Conservation (phyloP, 2,797 vertebrate genomes). For the Micromesistius poutassou region DNA sequence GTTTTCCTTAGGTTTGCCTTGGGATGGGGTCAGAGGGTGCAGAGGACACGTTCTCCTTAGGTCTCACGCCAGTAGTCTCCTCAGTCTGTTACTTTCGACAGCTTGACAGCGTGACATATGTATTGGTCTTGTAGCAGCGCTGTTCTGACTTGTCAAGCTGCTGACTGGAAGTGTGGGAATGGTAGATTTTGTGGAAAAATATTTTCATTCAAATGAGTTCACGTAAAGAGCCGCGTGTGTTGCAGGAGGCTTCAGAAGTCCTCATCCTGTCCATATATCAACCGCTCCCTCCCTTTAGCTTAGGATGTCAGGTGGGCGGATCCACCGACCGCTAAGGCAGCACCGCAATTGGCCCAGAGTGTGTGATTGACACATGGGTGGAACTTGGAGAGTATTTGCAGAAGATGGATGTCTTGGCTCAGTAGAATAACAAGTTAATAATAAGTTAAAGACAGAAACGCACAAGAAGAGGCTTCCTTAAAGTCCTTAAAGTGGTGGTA, state of each 20-base stretch:
- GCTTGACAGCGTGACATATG: constrained; percentile 23
- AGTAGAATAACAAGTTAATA: neutral
- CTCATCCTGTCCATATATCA: constrained; percentile 2
- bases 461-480: neutral
- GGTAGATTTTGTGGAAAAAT: constrained; percentile 62
- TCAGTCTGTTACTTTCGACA: constrained; percentile 14
- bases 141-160: constrained; percentile 67
- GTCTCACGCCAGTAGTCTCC: constrained; percentile 5
- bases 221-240: constrained; percentile 57
- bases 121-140: constrained; percentile 56
- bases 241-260: constrained; percentile 14
- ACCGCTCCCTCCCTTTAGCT: constrained; percentile 11
- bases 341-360: neutral
- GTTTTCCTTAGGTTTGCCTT: neutral
- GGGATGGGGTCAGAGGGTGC: neutral
- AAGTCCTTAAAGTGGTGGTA: neutral
- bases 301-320: constrained; percentile 56
- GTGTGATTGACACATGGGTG: neutral
- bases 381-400: neutral
- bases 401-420: neutral
- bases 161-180: constrained; percentile 31
- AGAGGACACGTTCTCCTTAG: neutral
- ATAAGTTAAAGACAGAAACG: neutral
- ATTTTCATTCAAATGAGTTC: constrained; percentile 58
- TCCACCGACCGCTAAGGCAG: constrained; percentile 63